Base-by-base conservation (phyloP, 2,113 vertebrate genomes). In the Gasterosteus nipponicus region DNA sequence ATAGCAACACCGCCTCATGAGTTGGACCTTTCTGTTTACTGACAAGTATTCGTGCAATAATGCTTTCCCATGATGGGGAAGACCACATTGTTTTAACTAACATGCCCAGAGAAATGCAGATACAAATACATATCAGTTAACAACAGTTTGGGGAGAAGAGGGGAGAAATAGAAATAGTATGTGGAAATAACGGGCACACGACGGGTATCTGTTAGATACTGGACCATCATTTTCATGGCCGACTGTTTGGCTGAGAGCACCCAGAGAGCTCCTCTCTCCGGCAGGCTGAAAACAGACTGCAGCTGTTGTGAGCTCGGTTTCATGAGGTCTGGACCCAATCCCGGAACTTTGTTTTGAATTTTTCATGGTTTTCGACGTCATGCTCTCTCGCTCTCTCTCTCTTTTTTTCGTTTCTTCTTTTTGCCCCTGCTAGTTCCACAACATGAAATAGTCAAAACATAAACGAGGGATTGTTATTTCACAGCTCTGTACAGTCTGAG, bases 301-400 rank as follows among this genome's bases (percentile, higher is more conserved):
- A 93, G 91, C 91, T 93, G 91, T 81, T 85, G 64, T 83, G 89
- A 87, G 79, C 86, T 90, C 67, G 31, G 74, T 91, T 92, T 92
- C 84, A 88, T 82, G 87, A 90, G 78, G 72, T 83, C 69, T 92
- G 91, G 91, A 90, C 74, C 54, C 58, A 53, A 15, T 83, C 82
- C 86, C 89, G 29, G 80, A 87, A 89, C 84, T 70, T 88, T 78
- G 79, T 78, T 91, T 86, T 81, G 89, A 62, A 89, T 84, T 78
- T 77, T 89, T 83, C 67, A 81, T 85, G 81, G 74, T 87, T 87
- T 78, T 26, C 31, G 10, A 65, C 39, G 44, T 73, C 69, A 66
- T 78, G 51, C 80, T 82, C 77, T 75, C 72, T 70, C 56, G 10
- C 15, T 59, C 57, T 22, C n/a, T 22, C 81, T 80, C 77, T 75